Evolutionary conservation across 2,113 vertebrate species (phyloP).

Genomic region (Neotragus moschatus): DNA sequence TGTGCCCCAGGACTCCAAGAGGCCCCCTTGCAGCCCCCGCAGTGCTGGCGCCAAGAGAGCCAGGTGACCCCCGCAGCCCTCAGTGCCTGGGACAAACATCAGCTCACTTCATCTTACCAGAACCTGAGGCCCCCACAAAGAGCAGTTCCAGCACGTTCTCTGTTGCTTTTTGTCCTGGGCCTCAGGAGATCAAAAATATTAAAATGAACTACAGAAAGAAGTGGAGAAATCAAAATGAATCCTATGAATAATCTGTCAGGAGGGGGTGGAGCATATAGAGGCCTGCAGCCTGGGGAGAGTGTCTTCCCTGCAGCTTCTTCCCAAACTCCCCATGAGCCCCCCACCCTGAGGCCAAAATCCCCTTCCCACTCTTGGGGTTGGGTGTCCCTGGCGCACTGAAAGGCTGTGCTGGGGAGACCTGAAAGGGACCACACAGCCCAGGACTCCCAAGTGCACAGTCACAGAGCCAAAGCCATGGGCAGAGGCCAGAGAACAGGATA

Average conservation of each 20-base stretch:
- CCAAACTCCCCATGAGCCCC: background rate
- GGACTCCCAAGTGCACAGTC: background rate
- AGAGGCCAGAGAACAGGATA: background rate
- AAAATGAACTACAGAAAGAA: background rate
- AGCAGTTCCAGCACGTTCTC: background rate
- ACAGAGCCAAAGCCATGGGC: background rate
- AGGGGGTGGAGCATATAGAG: background rate
- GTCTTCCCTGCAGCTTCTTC: background rate
- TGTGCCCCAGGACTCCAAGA: background rate
- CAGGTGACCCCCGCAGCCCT: rapidly evolving
- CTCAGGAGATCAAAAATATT: background rate
- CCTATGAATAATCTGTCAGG: background rate
- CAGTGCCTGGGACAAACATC: rapidly evolving
- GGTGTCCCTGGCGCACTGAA: background rate
- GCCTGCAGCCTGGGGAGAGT: rapidly evolving
- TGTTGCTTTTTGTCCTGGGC: background rate
- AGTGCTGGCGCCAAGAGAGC: rapidly evolving
- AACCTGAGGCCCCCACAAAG: background rate
- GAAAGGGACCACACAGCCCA: background rate
- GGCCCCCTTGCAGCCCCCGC: background rate
- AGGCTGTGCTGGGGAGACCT: background rate
- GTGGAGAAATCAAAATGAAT: background rate
- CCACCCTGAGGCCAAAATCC: background rate
- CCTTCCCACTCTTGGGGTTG: background rate
- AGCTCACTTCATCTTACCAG: background rate